phyloP scores from a whole-genome alignment of 2,113 vertebrate species.

The Charadrius vociferus region DNA sequence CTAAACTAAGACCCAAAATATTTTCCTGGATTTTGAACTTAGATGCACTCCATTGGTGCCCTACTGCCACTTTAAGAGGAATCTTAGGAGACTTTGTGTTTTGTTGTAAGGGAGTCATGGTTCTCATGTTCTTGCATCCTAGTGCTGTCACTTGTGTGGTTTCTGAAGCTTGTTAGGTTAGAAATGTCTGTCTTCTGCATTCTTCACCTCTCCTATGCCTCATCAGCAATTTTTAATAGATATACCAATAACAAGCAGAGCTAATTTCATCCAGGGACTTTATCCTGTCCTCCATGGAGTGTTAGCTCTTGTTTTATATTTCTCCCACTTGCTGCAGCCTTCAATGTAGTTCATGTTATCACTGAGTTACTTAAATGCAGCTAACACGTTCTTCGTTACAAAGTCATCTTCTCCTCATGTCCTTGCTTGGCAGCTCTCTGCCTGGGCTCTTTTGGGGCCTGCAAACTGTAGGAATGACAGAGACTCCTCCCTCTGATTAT shows the following conservation, averaged over 20 bases:
- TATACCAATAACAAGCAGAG: background rate
- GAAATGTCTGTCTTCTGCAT: background rate
- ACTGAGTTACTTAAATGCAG: background rate
- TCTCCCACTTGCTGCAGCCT: background rate
- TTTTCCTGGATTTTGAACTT: background rate
- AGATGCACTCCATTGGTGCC: fast-evolving
- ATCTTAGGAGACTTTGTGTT: background rate
- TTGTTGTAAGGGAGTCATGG: background rate
- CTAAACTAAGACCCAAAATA: background rate
- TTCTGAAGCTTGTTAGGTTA: background rate
- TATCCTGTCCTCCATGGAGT: background rate
- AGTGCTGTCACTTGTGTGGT: background rate
- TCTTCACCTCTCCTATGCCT: background rate
- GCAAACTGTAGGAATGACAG: background rate
- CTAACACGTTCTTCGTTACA: background rate
- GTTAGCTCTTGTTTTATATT: background rate
- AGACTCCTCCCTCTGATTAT: background rate
- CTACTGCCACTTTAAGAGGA: fast-evolving
- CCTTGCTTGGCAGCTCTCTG: background rate
- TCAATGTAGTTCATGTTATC: background rate
- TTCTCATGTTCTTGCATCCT: background rate
- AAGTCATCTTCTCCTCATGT: background rate
- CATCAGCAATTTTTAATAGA: background rate
- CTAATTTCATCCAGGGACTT: background rate
- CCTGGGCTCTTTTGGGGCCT: background rate